Conservation (phyloP, 2,888 invertebrate species). For the Microplitis manilae region DNA sequence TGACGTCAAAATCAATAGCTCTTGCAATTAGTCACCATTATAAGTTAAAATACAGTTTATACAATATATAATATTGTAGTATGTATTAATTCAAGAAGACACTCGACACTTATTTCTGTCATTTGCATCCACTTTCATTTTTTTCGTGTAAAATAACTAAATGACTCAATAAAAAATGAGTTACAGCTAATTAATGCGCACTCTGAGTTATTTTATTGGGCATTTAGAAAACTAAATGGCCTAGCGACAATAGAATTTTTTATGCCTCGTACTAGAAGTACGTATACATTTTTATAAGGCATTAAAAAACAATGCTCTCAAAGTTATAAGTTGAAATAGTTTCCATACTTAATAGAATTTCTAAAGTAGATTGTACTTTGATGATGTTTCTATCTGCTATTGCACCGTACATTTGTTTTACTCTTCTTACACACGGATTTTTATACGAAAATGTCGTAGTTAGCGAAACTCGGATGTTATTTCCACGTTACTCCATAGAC, state of each 20-base stretch:
- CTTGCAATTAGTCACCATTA: slow-evolving; percentile 50
- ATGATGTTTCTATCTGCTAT: slow-evolving; percentile 8
- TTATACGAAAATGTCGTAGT: slow-evolving; percentile 21
- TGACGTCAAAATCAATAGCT: slow-evolving; percentile 57
- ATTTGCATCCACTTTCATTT: not conserved
- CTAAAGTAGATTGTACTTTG: slow-evolving; percentile 43
- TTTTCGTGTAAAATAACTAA: not conserved
- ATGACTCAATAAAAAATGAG: not conserved
- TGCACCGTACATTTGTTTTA: not conserved
- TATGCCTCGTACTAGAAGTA: slow-evolving; percentile 21
- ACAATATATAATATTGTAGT: not conserved
- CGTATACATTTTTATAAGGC: slow-evolving; percentile 14
- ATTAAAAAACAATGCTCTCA: slow-evolving; percentile 42
- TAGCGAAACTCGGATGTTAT: slow-evolving; percentile 8
- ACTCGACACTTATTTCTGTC: not conserved
- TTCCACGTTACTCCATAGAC: slow-evolving; percentile 13
- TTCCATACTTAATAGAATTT: slow-evolving; percentile 53
- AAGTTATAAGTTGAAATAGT: slow-evolving; percentile 49
- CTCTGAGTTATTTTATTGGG: not conserved
- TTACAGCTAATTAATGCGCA: not conserved
- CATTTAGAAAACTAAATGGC: slow-evolving; percentile 3
- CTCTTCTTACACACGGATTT: no score
- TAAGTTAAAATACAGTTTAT: not conserved
- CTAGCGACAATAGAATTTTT: not conserved
- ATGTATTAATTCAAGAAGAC: not conserved